phyloP scores from a whole-genome alignment of 2,888 invertebrate genomes.

The Dolichomitus sp. region DNA sequence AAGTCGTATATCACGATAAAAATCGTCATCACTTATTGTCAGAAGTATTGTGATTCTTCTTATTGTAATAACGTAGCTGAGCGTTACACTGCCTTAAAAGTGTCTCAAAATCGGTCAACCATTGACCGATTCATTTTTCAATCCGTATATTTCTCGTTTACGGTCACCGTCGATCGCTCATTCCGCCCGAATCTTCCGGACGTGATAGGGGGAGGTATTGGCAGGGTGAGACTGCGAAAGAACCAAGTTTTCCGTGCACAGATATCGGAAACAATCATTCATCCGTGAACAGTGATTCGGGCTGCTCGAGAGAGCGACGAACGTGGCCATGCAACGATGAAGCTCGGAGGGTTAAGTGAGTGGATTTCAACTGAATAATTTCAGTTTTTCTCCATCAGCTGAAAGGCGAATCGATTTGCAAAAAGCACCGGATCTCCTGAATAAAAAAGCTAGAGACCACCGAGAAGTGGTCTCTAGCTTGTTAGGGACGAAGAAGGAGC shows the following conservation, averaged over 20 bases:
- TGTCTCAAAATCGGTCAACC: conserved; percentile 34
- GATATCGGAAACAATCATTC: conserved; percentile 73
- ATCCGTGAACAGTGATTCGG: conserved; percentile 36
- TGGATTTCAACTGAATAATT: background rate
- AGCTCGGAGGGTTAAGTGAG: background rate
- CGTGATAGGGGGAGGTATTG: conserved; percentile 30
- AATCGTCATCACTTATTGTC: no score
- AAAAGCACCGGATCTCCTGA: background rate
- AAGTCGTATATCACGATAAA: no score
- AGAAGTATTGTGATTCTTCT: no score
- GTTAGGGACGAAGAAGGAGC: conserved; percentile 74
- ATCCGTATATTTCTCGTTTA: conserved; percentile 63
- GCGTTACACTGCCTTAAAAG: background rate
- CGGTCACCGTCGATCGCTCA: conserved; percentile 73
- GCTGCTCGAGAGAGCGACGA: background rate
- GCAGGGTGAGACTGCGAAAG: conserved; percentile 44
- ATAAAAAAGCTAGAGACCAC: conserved; percentile 42
- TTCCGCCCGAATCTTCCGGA: conserved; percentile 23
- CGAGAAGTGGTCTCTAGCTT: conserved; percentile 70
- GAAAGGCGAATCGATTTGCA: conserved; percentile 45
- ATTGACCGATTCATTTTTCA: conserved; percentile 77
- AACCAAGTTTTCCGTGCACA: conserved; percentile 54
- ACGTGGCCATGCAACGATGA: conserved; percentile 28
- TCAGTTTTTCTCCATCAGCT: conserved; percentile 1
- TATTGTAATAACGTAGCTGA: background rate